Conservation (phyloP, 2,113 vertebrate genomes). For the Scolopax mira region DNA sequence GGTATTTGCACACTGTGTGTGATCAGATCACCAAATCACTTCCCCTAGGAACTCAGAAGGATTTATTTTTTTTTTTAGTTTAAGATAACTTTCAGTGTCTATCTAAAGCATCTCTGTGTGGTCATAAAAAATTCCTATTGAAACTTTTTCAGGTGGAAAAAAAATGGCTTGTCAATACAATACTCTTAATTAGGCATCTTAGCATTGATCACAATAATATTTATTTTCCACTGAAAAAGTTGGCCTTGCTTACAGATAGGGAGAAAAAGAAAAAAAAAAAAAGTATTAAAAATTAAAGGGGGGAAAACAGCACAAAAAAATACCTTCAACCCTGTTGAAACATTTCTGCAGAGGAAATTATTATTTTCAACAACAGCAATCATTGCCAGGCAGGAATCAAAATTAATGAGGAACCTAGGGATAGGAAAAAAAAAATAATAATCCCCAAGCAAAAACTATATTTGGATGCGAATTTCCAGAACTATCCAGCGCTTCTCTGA, state of each 20-base stretch:
- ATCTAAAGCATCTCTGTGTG: background rate
- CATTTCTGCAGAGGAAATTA: background rate
- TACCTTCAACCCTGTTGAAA: background rate
- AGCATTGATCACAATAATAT: background rate
- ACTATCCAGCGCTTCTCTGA: accelerated
- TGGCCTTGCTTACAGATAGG: background rate
- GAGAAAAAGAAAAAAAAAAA: accelerated
- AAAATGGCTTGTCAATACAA: background rate
- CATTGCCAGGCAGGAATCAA: background rate
- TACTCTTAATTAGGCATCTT: background rate
- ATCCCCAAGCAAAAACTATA: background rate
- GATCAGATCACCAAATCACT: background rate
- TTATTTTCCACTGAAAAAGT: background rate
- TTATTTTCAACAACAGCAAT: background rate
- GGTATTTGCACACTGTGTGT: background rate
- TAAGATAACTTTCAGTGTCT: background rate
- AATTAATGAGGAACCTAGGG: background rate
- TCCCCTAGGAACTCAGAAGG: background rate
- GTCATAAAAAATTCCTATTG: background rate
- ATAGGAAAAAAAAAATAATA: background rate
- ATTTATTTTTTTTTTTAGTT: background rate
- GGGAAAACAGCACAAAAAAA: background rate
- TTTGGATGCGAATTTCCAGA: background rate
- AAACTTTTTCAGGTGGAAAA: background rate
- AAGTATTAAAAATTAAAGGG: accelerated